Conservation (phyloP, 2,797 vertebrate species). For the Rhabdophis nuchalis region DNA sequence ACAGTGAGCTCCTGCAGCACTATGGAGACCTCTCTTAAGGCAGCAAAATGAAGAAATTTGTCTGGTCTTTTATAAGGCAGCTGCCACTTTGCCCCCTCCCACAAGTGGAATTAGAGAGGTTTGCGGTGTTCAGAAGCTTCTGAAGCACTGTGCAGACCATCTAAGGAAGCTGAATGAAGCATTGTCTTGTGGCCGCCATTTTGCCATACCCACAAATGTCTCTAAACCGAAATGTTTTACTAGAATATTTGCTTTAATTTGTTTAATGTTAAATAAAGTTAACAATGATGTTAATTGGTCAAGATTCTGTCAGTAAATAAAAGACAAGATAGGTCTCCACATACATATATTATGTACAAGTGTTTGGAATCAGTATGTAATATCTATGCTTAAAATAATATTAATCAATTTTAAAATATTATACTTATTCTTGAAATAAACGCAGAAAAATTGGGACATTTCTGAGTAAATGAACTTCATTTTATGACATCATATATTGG, state of each 20-base stretch:
- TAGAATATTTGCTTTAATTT: not conserved
- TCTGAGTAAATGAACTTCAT: not conserved
- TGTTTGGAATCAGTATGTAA: not conserved
- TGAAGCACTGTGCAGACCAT: too few species aligned
- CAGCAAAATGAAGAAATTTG: too few species aligned
- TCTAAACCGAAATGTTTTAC: not conserved
- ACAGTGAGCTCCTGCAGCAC: too few species aligned
- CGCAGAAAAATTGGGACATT: not conserved
- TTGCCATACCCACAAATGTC: not conserved
- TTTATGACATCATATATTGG: not conserved
- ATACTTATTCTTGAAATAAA: not conserved
- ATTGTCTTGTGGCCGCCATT: not conserved
- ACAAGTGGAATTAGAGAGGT: too few species aligned
- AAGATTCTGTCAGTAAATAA: not conserved
- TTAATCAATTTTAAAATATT: not conserved
- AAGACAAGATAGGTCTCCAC: not conserved
- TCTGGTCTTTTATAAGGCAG: too few species aligned
- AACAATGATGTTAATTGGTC: not conserved
- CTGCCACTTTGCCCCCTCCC: too few species aligned
- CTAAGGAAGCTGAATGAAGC: not conserved
- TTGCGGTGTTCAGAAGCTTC: too few species aligned
- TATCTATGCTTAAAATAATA: not conserved
- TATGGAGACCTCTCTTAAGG: not conserved
- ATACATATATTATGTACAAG: not conserved
- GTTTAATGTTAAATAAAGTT: not conserved